Evolutionary conservation across 2,113 vertebrate genomes (phyloP).

Genomic region (Felis chaus): DNA sequence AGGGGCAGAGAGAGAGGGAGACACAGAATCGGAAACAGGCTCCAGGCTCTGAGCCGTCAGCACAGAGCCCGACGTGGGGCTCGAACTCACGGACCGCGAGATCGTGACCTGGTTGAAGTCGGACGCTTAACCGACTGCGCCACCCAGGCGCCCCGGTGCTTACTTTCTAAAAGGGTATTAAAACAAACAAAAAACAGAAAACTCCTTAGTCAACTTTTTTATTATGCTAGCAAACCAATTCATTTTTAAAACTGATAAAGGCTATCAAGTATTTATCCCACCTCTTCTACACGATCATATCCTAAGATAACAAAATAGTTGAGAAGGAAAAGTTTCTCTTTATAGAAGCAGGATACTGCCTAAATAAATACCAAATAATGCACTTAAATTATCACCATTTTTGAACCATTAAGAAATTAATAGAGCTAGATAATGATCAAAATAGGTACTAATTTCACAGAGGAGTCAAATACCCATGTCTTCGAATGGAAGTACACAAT

Average conservation of each 20-base stretch:
- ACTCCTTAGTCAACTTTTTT: neutral
- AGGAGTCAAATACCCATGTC: neutral
- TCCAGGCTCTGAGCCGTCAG: too few relatives aligned
- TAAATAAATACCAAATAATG: neutral
- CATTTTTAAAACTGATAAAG: neutral
- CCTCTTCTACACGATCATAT: neutral
- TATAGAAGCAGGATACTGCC: neutral
- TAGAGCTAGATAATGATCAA: neutral
- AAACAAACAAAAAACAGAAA: neutral
- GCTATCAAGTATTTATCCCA: neutral
- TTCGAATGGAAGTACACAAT: neutral
- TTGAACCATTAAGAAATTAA: neutral
- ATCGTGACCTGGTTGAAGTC: too few relatives aligned
- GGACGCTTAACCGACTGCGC: too few relatives aligned
- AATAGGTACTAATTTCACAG: neutral
- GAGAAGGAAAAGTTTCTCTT: neutral
- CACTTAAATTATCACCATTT: neutral
- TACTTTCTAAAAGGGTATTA: neutral
- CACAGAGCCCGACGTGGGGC: too few relatives aligned
- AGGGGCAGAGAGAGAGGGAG: too few relatives aligned
- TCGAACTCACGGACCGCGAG: too few relatives aligned
- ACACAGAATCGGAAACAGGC: too few relatives aligned
- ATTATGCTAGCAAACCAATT: neutral
- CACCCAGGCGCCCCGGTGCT: neutral
- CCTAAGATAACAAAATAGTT: neutral